Base-by-base conservation (phyloP, 2,888 invertebrate species). In the Coelinius sp. region DNA sequence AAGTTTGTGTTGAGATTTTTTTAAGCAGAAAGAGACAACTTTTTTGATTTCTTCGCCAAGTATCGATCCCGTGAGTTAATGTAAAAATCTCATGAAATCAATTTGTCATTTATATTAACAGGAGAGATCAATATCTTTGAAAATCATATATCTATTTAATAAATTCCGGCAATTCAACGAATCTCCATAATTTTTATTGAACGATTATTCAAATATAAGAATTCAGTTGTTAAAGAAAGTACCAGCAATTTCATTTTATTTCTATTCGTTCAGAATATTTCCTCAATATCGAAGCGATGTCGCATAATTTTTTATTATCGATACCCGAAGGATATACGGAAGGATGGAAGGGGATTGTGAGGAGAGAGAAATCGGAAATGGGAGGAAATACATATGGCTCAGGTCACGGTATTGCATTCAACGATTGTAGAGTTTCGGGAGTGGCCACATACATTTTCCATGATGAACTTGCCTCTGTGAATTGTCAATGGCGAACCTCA, bases 361-460 rank as follows among this genome's bases (percentile, higher is more conserved):
- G n/a, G n/a, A n/a, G 52, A 22, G 52, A 10, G 41, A 8, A 56
- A 56, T 56, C 12, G 35, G 14, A 35, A 59, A 59, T 59, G 12
- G 59, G 14, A 59, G 59, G 20, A 35, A 59, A 31, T 59, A 35
- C 59, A 59, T 59, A 35, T 20, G 35, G 56, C 17, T 56, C 27
- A 14, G 56, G 27, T 56, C 31, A 56, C 17, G 31, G 35, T 59
- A n/a, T n/a, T n/a, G 31, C 17, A 59, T 35, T 59, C 14, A 35
- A 59, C 59, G 59, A 17, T 59, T n/a, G 20, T 17, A 20, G 3
- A 59, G 17, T 59, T 59, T 59, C 20, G 35, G 59, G 59, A 7
- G 31, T 31, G n/a, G n/a, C n/a, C 35, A 8, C 56, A 59, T 59
- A 59, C 31, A 59, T 59, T 59, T 27, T 59, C 35, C n/a, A 31